Conservation (phyloP, 2,888 invertebrate genomes). For the Yponomeuta malinellus region DNA sequence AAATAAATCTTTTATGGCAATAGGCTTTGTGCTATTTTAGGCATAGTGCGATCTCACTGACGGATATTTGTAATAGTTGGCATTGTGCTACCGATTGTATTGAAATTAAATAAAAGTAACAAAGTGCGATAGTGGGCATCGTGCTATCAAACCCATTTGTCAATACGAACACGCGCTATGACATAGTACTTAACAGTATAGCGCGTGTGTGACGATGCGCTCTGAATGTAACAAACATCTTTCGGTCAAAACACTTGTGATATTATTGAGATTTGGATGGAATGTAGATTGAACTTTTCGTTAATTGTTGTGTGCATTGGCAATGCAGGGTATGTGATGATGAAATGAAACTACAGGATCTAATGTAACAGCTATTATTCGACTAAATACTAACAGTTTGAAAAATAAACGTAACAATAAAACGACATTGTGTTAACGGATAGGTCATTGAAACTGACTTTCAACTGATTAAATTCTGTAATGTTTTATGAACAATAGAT, state of each 20-base stretch:
- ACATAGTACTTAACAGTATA: no score
- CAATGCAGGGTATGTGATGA: not conserved
- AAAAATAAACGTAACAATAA: conserved; percentile 10
- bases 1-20: no score
- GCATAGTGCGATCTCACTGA: no score
- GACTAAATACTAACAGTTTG: conserved; percentile 10
- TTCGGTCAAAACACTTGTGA: not conserved
- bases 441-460: not conserved
- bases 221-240: not conserved
- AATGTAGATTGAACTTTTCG: not conserved
- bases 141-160: no score
- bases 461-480: not conserved
- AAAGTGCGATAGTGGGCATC: no score
- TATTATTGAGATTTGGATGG: not conserved
- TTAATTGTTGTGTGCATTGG: not conserved
- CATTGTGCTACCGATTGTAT: no score
- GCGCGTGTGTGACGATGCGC: no score
- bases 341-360: not conserved
- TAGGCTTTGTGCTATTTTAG: no score
- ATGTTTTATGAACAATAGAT: not conserved
- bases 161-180: no score
- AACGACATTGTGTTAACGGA: conserved; percentile 6
- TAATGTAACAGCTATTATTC: conserved; percentile 10
- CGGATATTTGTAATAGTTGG: no score
- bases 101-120: no score